A percentile compares a stretch with the other conserved stretches of the same genome.
These are phyloP conservation scores for Sphyrna mokarran DNA, from an alignment of 2,113 vertebrate species.

Conservation along the genomic window DNA sequence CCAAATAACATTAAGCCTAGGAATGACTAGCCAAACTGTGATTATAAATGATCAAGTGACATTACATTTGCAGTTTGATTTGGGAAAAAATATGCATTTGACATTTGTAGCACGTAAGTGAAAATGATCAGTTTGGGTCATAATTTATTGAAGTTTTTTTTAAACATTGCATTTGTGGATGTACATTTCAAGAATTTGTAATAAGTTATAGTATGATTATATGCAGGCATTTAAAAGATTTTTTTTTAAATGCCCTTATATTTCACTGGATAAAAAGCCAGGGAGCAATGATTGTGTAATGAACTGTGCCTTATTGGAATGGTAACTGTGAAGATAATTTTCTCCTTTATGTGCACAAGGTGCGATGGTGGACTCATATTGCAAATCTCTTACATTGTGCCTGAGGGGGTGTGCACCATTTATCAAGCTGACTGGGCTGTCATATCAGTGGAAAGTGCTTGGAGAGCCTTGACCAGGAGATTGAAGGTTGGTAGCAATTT, in stretches of 20 bases:
- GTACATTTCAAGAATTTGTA: background rate
- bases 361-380: conserved; percentile 40
- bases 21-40: conserved; percentile 10
- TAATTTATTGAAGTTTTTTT: conserved; percentile 23
- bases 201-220: background rate
- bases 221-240: background rate
- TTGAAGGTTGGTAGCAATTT: conserved; percentile 61
- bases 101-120: background rate
- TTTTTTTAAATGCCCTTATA: conserved; percentile 6
- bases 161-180: background rate
- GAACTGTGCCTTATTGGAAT: conserved; percentile 25
- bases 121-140: conserved; percentile 24
- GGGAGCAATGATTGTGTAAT: background rate
- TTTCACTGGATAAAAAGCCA: conserved; percentile 21
- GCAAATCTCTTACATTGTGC: conserved; percentile 41
- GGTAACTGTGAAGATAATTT: conserved; percentile 33
- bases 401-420: conserved; percentile 48
- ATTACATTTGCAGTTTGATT: conserved; percentile 21
- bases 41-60: conserved; percentile 15
- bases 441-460: conserved; percentile 56
- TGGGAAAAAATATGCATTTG: background rate
- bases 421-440: conserved; percentile 59
- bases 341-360: conserved; percentile 38
- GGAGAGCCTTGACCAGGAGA: conserved; percentile 57
- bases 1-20: background rate